Conservation (phyloP, 2,888 invertebrate genomes). For the Microplitis deprimator region DNA sequence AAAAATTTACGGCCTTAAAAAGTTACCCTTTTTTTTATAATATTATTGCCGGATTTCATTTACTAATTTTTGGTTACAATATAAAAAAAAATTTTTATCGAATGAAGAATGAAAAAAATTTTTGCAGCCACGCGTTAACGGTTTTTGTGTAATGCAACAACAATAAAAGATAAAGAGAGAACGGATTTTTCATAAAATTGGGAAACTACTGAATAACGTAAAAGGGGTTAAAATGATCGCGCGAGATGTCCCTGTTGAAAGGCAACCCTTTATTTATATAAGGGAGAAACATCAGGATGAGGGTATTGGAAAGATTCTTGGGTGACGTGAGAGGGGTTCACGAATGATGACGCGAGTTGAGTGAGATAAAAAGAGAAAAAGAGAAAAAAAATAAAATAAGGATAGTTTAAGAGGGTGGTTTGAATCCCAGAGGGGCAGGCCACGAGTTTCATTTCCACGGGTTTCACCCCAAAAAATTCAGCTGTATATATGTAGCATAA, state of each 20-base stretch:
- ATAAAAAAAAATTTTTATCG: background rate
- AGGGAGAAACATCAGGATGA: constrained; percentile 39
- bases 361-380: constrained; percentile 31
- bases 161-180: constrained; percentile 33
- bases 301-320: constrained; percentile 37
- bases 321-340: constrained; percentile 32
- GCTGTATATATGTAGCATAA: constrained; percentile 54
- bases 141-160: constrained; percentile 26
- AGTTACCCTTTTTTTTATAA: constrained; percentile 22
- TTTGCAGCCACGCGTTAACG: constrained; percentile 36
- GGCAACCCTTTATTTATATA: constrained; percentile 70
- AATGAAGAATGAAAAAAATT: constrained; percentile 29
- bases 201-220: constrained; percentile 39
- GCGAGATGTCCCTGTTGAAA: constrained; percentile 38
- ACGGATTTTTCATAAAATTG: constrained; percentile 47
- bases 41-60: constrained; percentile 9
- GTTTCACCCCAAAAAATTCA: constrained; percentile 68
- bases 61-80: constrained; percentile 13
- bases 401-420: constrained; percentile 25
- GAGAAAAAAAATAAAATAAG: constrained; percentile 37
- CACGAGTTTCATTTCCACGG: constrained; percentile 54
- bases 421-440: constrained; percentile 24
- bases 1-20: constrained; percentile 21
- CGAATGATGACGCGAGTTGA: constrained; percentile 4
- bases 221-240: constrained; percentile 49